Conservation (phyloP, 1,140 invertebrate genomes). For the Caenorhabditis remanei region DNA sequence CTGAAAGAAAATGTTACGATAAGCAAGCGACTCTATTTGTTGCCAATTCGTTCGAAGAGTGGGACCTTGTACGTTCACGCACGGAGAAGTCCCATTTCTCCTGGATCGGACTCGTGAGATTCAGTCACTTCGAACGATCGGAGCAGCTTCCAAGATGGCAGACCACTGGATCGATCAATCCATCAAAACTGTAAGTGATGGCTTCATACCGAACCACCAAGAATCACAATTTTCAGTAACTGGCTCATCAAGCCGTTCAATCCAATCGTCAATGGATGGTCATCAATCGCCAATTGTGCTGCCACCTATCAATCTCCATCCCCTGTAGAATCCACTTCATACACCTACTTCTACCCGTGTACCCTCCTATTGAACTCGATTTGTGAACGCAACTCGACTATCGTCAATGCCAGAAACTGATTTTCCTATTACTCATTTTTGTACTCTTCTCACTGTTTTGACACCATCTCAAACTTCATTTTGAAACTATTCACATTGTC, state of each 20-base stretch:
- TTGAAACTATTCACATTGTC: neutral
- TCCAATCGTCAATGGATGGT: constrained; percentile 28
- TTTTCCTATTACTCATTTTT: neutral
- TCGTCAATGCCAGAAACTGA: constrained; percentile 39
- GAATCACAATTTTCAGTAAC: neutral
- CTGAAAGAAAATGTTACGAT: constrained; percentile 7
- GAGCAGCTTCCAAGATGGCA: constrained; percentile 38
- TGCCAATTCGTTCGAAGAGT: constrained; percentile 27
- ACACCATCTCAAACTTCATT: neutral
- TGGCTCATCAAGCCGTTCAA: constrained; percentile 35
- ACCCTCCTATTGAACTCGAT: neutral
- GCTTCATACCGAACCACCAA: neutral
- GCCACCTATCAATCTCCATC: neutral
- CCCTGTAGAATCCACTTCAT: neutral
- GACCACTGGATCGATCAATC: constrained; percentile 36
- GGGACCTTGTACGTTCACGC: neutral
- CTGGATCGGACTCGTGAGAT: constrained; percentile 33
- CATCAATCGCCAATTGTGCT: constrained; percentile 19
- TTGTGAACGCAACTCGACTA: constrained; percentile 26
- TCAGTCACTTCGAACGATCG: neutral
- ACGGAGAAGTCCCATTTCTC: neutral
- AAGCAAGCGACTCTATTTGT: constrained; percentile 36
- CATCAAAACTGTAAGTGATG: neutral
- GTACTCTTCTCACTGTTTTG: neutral
- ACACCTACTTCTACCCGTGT: constrained; percentile 43